Conservation (phyloP, 2,797 vertebrate species). For the Channallabes apus region DNA sequence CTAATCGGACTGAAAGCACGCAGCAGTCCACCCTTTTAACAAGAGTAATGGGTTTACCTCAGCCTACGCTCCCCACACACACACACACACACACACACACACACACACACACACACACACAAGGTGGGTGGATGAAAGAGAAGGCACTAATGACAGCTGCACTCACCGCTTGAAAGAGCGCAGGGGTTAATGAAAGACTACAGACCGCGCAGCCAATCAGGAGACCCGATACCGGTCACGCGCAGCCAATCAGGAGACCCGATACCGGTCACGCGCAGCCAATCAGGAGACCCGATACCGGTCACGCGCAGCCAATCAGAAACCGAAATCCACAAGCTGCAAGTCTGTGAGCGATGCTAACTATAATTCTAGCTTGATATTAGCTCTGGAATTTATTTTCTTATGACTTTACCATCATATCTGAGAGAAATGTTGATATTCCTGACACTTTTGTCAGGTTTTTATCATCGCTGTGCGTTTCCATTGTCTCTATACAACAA, state of each 20-base stretch:
- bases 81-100: constrained; percentile 38
- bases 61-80: constrained; percentile 34
- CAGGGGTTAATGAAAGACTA: constrained; percentile 50
- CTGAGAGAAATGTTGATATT: not conserved
- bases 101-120: constrained; percentile 42
- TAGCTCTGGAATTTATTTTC: no score
- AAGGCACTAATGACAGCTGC: constrained; percentile 71
- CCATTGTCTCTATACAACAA: not conserved
- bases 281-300: no score
- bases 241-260: constrained; percentile 41
- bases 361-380: not conserved
- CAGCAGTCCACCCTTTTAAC: constrained; percentile 21
- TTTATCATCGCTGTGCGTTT: not conserved
- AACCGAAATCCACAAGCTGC: not conserved
- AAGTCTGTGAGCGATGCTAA: not conserved
- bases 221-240: constrained; percentile 41
- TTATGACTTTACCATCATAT: not conserved
- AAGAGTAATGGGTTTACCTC: constrained; percentile 43
- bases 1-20: constrained; percentile 29
- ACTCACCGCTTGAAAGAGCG: constrained; percentile 71
- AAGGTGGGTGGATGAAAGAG: constrained; percentile 60
- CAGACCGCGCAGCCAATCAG: constrained; percentile 59
- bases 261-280: no score
- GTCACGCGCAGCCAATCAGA: no score
- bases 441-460: not conserved